Conservation (phyloP, 2,888 invertebrate genomes). For the Horisme vitalbata region DNA sequence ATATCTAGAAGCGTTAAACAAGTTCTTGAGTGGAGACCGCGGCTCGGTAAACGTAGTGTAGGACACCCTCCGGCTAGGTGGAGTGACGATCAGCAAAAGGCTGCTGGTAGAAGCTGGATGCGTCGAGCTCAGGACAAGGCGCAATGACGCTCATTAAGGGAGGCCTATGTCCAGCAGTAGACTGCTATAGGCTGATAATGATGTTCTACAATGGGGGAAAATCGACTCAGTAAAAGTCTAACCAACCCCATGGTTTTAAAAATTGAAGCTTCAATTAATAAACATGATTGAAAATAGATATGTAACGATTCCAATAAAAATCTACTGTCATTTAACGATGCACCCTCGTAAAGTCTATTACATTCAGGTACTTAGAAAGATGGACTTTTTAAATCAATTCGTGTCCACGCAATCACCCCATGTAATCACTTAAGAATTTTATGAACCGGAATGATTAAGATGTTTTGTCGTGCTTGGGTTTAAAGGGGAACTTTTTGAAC, state of each 20-base stretch:
- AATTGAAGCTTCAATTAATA: conserved; percentile 12
- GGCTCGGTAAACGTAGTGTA: no score
- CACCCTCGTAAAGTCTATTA: conserved; percentile 45
- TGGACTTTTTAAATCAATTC: conserved; percentile 76
- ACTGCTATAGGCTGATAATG: no score
- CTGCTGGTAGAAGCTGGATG: no score
- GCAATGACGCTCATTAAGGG: no score
- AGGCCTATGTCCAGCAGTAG: no score
- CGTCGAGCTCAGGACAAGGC: no score
- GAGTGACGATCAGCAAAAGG: no score
- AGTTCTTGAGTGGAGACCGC: no score
- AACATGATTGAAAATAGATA: conserved; percentile 20
- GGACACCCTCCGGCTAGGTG: no score
- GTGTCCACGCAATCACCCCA: conserved; percentile 70
- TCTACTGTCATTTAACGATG: conserved; percentile 32
- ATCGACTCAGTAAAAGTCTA: no score
- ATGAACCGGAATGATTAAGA: conserved; percentile 82
- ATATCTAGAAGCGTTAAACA: no score
- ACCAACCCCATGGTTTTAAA: conserved; percentile 1
- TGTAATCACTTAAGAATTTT: conserved; percentile 81
- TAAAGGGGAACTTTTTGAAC: conserved; percentile 54
- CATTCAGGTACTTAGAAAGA: conserved; percentile 64
- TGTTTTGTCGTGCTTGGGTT: conserved; percentile 64
- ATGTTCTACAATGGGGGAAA: no score
- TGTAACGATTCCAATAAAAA: conserved; percentile 26